These are phyloP conservation scores for Enteromius anoplus DNA, from an alignment of 2,797 vertebrate genomes.

Conservation along the genomic window DNA sequence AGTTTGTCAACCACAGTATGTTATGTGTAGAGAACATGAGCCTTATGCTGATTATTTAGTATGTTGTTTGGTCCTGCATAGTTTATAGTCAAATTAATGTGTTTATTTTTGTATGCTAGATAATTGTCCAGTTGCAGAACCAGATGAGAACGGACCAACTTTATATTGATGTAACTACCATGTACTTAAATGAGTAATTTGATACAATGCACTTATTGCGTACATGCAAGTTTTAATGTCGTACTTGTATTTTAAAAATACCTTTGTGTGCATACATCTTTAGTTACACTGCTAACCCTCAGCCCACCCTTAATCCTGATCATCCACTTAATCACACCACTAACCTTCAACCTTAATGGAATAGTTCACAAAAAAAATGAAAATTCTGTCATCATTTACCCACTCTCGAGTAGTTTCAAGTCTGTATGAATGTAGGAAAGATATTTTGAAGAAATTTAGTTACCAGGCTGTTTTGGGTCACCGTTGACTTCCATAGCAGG, in stretches of 20 bases:
- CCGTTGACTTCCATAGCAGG: too few relatives aligned
- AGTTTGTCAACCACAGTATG: background rate
- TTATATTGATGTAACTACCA: background rate
- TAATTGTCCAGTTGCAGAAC: too few relatives aligned
- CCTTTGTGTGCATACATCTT: background rate
- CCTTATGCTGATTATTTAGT: background rate
- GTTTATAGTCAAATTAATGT: background rate
- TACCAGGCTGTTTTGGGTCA: too few relatives aligned
- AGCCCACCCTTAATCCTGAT: background rate
- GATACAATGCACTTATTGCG: background rate
- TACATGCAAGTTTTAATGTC: background rate
- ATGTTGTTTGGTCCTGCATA: background rate
- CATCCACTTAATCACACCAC: background rate
- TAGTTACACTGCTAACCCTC: background rate
- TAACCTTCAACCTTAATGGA: background rate
- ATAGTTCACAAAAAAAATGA: too few relatives aligned
- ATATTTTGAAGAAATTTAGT: too few relatives aligned
- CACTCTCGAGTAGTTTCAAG: too few relatives aligned
- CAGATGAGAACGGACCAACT: background rate
- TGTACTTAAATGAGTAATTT: background rate
- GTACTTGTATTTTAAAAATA: background rate
- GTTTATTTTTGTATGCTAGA: constrained; percentile 1
- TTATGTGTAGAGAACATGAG: background rate
- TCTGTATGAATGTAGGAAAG: too few relatives aligned
- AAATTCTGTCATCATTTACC: too few relatives aligned